Evolutionary conservation across 2,888 invertebrate genomes (phyloP), one percentile per base, ranked within the genome.

Genomic region (Tupiocoris notatus): DNA sequence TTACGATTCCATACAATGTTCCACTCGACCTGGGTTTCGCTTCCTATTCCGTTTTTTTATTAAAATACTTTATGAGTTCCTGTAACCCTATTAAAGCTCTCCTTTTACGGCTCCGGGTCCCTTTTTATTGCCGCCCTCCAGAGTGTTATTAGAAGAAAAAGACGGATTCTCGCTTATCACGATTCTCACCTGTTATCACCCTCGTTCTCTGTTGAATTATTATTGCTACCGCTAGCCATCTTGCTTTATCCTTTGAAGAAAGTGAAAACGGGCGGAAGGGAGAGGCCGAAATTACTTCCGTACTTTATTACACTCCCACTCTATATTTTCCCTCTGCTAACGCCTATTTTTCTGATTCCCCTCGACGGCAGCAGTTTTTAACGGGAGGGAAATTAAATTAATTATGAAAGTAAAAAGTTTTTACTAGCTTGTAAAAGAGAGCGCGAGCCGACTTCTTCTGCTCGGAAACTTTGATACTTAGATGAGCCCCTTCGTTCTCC

Each of bases 61-160:
- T 39, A 39, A 74, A 74, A 74, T 74, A 65, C 65, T 74, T 74
- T 74, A 74, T 74, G 74, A 56, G 64, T 74, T 74, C 64, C 74
- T 65, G 56, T 54, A 74, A 74, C 74, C 56, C 74, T 64, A 74
- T 74, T 74, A 74, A 22, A 64, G 65, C 65, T 57, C 22, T 58
- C 18, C 64, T 74, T 74, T 74, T 74, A 74, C 20, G 74, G 74
- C 74, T 63, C 62, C 57, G 64, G 57, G 18, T 64, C 18, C 21
- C 21, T 23, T 74, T 74, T 74, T 74, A 74, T 74, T 74, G 74
- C 74, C 21, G n/a, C 7, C 9, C 74, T 62, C 58, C 39, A 24
- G 18, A 18, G 62, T 61, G 62, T 71, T 71, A 71, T 71, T 71
- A 71, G 71, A 62, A 62, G 57, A 71, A 71, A 62, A 24, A 57